phyloP scores from a whole-genome alignment of 2,797 vertebrate species.

The Corythornis leucogaster region DNA sequence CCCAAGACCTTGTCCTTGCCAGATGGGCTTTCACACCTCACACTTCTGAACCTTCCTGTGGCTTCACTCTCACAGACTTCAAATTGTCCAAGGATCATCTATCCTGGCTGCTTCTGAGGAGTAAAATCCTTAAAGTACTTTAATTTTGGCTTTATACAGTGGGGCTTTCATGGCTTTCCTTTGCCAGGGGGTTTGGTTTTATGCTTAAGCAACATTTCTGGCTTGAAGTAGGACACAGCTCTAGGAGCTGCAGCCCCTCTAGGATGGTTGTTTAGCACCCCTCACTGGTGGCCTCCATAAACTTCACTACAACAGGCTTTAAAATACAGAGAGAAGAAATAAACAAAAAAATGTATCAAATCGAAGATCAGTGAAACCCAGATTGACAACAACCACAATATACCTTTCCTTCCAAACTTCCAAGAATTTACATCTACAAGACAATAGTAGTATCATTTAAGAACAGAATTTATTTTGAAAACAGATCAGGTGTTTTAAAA shows the following conservation, averaged over 20 bases:
- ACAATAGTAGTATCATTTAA: not conserved
- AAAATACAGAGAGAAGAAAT: not conserved
- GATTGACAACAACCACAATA: not conserved
- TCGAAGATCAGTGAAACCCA: not conserved
- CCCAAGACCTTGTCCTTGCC: not conserved
- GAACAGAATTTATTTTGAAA: not conserved
- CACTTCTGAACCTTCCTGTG: not conserved
- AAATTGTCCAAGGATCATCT: not conserved
- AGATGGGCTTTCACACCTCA: not conserved
- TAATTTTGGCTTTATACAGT: not conserved
- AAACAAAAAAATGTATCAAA: not conserved
- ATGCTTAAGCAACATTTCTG: not conserved
- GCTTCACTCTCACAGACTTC: fast-evolving
- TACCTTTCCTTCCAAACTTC: not conserved
- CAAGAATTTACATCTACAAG: not conserved
- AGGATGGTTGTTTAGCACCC: conserved; percentile 27
- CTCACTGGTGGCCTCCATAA: conserved; percentile 42
- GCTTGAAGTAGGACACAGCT: not conserved
- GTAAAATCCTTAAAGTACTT: not conserved
- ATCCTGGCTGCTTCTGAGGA: not conserved
- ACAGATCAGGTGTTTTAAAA: not conserved
- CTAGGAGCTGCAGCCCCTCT: not conserved
- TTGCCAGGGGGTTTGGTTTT: conserved; percentile 17
- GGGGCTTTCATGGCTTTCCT: not conserved
- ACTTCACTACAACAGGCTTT: not conserved